phyloP scores from a whole-genome alignment of 2,113 vertebrate genomes.

The Anolis carolinensis region DNA sequence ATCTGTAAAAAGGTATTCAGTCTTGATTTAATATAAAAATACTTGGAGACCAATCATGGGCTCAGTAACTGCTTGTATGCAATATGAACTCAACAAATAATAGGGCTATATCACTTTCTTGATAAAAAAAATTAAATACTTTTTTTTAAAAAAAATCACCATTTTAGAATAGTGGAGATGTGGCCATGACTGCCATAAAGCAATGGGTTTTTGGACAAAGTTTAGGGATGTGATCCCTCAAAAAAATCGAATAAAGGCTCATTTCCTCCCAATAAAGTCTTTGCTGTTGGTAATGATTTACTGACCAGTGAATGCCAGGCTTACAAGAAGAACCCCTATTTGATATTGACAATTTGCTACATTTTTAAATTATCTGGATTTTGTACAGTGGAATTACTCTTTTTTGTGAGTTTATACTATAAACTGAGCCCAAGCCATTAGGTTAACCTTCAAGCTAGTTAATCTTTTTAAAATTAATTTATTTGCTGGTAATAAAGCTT shows the following conservation, averaged over 20 bases:
- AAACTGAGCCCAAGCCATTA: background rate
- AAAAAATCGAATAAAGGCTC: background rate
- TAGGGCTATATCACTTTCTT: background rate
- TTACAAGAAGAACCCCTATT: background rate
- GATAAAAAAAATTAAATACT: background rate
- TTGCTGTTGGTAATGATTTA: background rate
- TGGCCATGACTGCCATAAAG: background rate
- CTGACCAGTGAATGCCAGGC: background rate
- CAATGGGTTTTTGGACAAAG: background rate
- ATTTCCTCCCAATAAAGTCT: background rate
- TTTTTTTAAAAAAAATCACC: no score
- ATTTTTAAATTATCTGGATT: background rate
- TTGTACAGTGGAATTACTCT: background rate
- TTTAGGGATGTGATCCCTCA: background rate
- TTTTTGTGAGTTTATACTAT: slow-evolving; percentile 4
- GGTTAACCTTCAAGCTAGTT: background rate
- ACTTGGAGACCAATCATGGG: background rate
- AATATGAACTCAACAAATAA: background rate
- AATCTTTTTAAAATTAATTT: slow-evolving; percentile 20
- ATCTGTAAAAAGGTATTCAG: background rate
- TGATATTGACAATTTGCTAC: background rate
- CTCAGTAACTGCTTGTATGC: background rate
- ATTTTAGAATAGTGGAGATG: fast-evolving
- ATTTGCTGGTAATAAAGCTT: background rate
- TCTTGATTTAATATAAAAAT: background rate